Percentiles rank a stretch among this genome's conserved stretches.
Conservation (phyloP, 2,797 vertebrate genomes). For the Leuciscus waleckii region DNA sequence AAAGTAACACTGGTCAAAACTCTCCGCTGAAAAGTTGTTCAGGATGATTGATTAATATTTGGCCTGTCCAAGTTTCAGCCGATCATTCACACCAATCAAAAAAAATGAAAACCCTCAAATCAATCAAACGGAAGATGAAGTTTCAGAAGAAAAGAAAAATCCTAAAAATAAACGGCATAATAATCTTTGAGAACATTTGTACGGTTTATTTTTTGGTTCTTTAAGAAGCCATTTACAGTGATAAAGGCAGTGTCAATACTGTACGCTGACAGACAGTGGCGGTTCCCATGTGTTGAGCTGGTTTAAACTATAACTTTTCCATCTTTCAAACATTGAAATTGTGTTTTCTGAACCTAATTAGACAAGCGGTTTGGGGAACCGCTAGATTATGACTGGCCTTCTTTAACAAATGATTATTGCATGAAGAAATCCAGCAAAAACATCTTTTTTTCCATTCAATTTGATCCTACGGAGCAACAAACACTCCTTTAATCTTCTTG, state of each 20-base stretch:
- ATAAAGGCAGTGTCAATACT: constrained; percentile 44
- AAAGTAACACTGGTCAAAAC: background rate
- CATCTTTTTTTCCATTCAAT: constrained; percentile 23
- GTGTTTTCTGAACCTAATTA: constrained; percentile 28
- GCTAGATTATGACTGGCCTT: constrained; percentile 37
- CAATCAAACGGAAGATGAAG: background rate
- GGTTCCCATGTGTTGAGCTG: background rate
- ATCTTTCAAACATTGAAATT: constrained; percentile 38
- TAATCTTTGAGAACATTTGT: background rate
- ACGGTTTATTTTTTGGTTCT: constrained; percentile 45
- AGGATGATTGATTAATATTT: background rate
- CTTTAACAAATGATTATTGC: constrained; percentile 65
- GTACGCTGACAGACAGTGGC: constrained; percentile 2
- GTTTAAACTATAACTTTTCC: background rate
- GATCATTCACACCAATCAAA: background rate
- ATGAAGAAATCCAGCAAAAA: constrained; percentile 46
- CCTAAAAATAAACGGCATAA: background rate
- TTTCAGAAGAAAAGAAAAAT: background rate
- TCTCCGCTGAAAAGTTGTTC: background rate
- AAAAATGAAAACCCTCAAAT: background rate
- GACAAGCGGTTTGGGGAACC: constrained; percentile 38
- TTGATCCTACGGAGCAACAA: constrained; percentile 58
- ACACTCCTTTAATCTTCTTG: constrained; percentile 59
- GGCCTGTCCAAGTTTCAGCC: too few relatives aligned
- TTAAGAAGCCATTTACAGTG: constrained; percentile 64